Evolutionary conservation across 2,797 vertebrate species (phyloP), one percentile per base, ranked within the genome.

Genomic region (Labroides dimidiatus): DNA sequence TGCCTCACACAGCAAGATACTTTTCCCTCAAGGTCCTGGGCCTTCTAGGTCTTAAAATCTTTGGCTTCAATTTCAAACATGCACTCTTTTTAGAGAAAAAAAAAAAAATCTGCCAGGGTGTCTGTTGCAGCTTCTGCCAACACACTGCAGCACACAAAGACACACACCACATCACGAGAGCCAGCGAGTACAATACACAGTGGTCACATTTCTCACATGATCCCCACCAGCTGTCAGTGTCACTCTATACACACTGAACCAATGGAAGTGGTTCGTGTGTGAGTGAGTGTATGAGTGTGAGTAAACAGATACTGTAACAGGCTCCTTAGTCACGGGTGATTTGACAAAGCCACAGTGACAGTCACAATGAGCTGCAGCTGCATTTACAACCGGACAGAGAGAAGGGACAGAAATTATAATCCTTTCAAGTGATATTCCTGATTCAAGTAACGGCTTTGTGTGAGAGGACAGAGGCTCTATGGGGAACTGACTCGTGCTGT

Each of bases 191-290:
- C 84, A 89, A 87, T 84, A 54, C 63, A 64, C 71, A 70, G 63
- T 74, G 87, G 88, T 92, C 89, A 89, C 78, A 78, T 90, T 89
- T 90, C 89, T 78, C 80, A 80, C 84, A 87, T 84, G 89, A 90
- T 87, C 87, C 80, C 73, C 73, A 75, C 70, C 91, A 91, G 87
- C 90, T 91, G 91, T 75, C 80, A 80, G 53, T 71, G 87, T 88
- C 81, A 80, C 78, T 91, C 83, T 56, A 74, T 70, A 89, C 68
- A 70, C 81, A 81, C 69, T 66, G 23, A 71, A 52, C 66, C 60
- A 58, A 24, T 69, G 17, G 41, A 78, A 27, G 68, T 36, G 39
- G 49, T 52, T 58, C 56, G 62, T 45, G 65, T 63, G 51, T 42
- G 43, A 48, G 67, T 63, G 76, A 59, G 50, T 54, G 45, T 54